Conservation (phyloP, 2,113 vertebrate species). For the Rhinolophus sinicus region DNA sequence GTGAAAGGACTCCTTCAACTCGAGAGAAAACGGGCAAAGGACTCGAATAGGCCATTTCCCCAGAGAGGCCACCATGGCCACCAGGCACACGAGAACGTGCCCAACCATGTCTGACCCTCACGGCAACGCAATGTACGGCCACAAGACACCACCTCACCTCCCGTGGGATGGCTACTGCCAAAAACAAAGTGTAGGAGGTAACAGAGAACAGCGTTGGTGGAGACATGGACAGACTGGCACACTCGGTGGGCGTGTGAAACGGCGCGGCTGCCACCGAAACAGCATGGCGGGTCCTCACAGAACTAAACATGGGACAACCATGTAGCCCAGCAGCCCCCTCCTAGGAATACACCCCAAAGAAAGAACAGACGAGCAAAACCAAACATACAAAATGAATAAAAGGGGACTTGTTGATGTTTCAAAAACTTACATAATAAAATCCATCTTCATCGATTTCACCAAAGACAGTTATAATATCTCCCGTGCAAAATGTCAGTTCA, state of each 20-base stretch:
- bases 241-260: too few relatives aligned
- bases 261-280: too few relatives aligned
- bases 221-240: too few relatives aligned
- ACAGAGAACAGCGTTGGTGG: too few relatives aligned
- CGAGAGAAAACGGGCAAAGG: neutral
- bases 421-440: slow-evolving; percentile 96
- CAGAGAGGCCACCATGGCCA: neutral
- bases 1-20: too few relatives aligned
- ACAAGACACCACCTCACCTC: neutral
- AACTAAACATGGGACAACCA: too few relatives aligned
- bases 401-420: rapidly evolving
- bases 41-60: neutral
- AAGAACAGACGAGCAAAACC: rapidly evolving
- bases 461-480: slow-evolving; percentile 96
- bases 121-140: neutral
- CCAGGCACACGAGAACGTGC: too few relatives aligned
- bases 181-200: neutral
- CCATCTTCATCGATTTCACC: slow-evolving; percentile 99
- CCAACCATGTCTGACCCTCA: too few relatives aligned
- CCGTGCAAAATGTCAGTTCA: slow-evolving; percentile 97
- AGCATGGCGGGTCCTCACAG: too few relatives aligned
- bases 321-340: neutral
- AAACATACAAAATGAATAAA: rapidly evolving
- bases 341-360: neutral
- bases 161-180: neutral